Conservation (phyloP, 1,140 invertebrate species). For the Lethrus apterus region DNA sequence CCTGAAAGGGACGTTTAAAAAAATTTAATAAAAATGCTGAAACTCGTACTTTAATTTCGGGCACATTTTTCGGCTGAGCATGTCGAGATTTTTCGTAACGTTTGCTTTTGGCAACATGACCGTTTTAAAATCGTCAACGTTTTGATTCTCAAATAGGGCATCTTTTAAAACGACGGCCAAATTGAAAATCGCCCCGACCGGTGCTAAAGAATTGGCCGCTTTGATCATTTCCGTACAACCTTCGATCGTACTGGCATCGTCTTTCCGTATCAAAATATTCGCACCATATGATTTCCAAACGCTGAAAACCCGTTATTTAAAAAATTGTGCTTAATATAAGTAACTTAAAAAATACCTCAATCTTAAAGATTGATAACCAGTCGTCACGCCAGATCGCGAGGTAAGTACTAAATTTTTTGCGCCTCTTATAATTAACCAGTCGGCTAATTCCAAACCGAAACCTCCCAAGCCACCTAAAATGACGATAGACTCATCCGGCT, state of each 20-base stretch:
- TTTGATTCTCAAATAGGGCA: slow-evolving; percentile 47
- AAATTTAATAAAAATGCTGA: too few species aligned
- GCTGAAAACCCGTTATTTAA: too few species aligned
- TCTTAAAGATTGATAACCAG: slow-evolving; percentile 69
- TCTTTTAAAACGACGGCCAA: slow-evolving; percentile 60
- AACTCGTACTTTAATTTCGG: slow-evolving; percentile 41
- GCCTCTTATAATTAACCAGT: slow-evolving; percentile 81
- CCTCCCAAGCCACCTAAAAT: slow-evolving; percentile 76
- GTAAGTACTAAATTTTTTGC: slow-evolving; percentile 71
- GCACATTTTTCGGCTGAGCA: slow-evolving; percentile 50
- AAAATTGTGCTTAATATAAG: background rate
- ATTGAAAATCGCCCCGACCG: slow-evolving; percentile 72
- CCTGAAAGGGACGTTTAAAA: slow-evolving; percentile 23
- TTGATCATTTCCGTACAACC: slow-evolving; percentile 51
- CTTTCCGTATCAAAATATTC: slow-evolving; percentile 44
- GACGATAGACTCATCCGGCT: slow-evolving; percentile 49
- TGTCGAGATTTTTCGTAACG: slow-evolving; percentile 49
- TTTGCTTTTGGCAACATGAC: slow-evolving; percentile 47
- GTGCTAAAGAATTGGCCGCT: slow-evolving; percentile 49
- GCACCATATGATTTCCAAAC: slow-evolving; percentile 50
- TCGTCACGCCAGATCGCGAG: slow-evolving; percentile 67
- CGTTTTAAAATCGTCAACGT: slow-evolving; percentile 41
- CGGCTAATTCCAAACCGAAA: slow-evolving; percentile 83
- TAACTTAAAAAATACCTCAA: slow-evolving; percentile 42
- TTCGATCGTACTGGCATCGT: slow-evolving; percentile 42